Percentiles rank a stretch among this genome's conserved stretches.
Conservation (phyloP, 35 echinoderm and acorn worm genomes). For the Ophiothrix spiculata region DNA sequence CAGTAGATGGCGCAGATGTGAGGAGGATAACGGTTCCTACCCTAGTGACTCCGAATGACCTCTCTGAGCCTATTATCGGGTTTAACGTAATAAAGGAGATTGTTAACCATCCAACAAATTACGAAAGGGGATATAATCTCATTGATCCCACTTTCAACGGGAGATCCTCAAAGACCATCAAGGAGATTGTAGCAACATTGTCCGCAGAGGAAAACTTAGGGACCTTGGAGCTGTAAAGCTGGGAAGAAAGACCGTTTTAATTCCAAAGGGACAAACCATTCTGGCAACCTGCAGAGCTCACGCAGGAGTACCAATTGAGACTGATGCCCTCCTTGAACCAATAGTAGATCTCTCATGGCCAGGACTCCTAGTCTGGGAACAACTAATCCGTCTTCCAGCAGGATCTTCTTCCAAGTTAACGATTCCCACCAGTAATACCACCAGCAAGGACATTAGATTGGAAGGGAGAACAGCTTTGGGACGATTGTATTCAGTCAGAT, state of each 20-base stretch:
- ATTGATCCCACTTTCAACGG: neutral
- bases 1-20: neutral
- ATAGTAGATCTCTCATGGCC: neutral
- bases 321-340: neutral
- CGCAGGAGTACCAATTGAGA: neutral
- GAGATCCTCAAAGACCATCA: neutral
- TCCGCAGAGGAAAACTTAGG: neutral
- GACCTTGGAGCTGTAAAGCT: neutral
- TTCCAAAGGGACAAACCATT: neutral
- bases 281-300: neutral
- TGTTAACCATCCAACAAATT: neutral
- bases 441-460: neutral
- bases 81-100: conserved; percentile 42
- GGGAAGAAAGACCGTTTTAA: neutral
- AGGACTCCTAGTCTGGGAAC: neutral
- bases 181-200: neutral
- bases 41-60: neutral
- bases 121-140: neutral
- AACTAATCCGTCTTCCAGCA: neutral
- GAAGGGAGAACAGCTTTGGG: neutral
- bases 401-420: neutral
- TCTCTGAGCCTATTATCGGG: conserved; percentile 30
- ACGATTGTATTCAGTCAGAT: neutral
- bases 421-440: neutral
- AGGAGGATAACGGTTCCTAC: conserved; percentile 16